phyloP scores from a whole-genome alignment of 2,113 vertebrate genomes.

The Nanorana parkeri region DNA sequence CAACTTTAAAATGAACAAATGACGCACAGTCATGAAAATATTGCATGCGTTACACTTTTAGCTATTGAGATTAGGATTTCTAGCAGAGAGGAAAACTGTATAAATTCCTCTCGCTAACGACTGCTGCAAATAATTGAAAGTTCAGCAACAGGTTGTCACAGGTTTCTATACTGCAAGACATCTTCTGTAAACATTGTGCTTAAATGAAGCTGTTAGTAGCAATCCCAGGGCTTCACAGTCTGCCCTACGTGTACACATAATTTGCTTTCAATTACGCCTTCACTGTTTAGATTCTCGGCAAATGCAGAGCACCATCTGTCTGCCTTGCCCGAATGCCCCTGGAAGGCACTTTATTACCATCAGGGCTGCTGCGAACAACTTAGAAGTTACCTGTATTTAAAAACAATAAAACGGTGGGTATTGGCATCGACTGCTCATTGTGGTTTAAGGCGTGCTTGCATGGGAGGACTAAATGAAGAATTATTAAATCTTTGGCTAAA shows the following conservation, averaged over 20 bases:
- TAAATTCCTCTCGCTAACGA: too few relatives aligned
- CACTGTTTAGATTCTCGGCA: conserved; percentile 41
- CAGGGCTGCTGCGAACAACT: conserved; percentile 30
- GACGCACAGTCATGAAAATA: too few relatives aligned
- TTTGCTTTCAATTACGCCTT: conserved; percentile 46
- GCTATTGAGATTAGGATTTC: too few relatives aligned
- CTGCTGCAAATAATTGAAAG: too few relatives aligned
- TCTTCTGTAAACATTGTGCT: conserved; percentile 39
- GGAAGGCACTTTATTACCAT: conserved; percentile 26
- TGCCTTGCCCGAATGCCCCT: conserved; percentile 17
- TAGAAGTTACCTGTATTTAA: conserved; percentile 46
- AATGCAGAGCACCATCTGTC: conserved; percentile 29
- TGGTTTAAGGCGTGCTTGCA: neutral
- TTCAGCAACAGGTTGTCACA: conserved; percentile 21
- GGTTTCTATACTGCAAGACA: conserved; percentile 13
- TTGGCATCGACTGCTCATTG: conserved; percentile 1
- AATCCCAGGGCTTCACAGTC: conserved; percentile 18
- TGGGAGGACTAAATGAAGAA: conserved; percentile 5
- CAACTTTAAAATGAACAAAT: too few relatives aligned
- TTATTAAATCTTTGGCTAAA: conserved; percentile 14
- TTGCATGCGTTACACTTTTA: too few relatives aligned
- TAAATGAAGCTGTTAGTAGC: conserved; percentile 31
- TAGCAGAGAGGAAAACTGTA: too few relatives aligned
- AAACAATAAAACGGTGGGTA: conserved; percentile 2
- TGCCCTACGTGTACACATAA: conserved; percentile 25